Evolutionary conservation across 2,797 vertebrate genomes (phyloP).

Genomic region (Enteromius thamalakanensis): DNA sequence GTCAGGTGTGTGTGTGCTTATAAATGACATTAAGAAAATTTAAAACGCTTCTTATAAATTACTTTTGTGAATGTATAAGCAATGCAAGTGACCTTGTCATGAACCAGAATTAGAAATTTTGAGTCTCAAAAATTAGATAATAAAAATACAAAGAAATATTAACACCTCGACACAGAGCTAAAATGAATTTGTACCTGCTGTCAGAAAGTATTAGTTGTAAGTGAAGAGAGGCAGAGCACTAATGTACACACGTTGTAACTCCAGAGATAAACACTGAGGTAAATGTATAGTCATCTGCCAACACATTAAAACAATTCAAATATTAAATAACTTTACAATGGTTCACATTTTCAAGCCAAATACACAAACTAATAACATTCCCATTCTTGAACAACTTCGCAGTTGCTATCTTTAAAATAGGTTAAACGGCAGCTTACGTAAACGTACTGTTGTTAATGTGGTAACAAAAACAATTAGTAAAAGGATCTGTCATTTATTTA

Average conservation of each 20-base stretch:
- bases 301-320: conserved; percentile 47
- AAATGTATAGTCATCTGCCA: conserved; percentile 58
- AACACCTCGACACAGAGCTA: conserved; percentile 33
- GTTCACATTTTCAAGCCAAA: conserved; percentile 51
- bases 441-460: background rate
- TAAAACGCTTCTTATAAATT: conserved; percentile 36
- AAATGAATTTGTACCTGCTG: conserved; percentile 25
- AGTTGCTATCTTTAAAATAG: conserved; percentile 24
- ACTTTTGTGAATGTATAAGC: conserved; percentile 29
- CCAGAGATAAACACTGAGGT: conserved; percentile 61
- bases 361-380: conserved; percentile 36
- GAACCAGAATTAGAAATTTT: conserved; percentile 21
- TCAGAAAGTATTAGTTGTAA: conserved; percentile 40
- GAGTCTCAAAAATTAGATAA: background rate
- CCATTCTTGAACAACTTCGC: conserved; percentile 29
- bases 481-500: conserved; percentile 9
- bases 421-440: conserved; percentile 40
- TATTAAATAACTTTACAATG: conserved; percentile 56
- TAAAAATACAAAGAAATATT: background rate
- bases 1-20: conserved; percentile 29
- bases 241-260: conserved; percentile 56
- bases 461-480: conserved; percentile 12
- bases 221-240: conserved; percentile 51
- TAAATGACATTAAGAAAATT: conserved; percentile 35
- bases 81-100: conserved; percentile 36